Evolutionary conservation across 2,113 vertebrate species (phyloP).

Genomic region (Ciconia stormi): DNA sequence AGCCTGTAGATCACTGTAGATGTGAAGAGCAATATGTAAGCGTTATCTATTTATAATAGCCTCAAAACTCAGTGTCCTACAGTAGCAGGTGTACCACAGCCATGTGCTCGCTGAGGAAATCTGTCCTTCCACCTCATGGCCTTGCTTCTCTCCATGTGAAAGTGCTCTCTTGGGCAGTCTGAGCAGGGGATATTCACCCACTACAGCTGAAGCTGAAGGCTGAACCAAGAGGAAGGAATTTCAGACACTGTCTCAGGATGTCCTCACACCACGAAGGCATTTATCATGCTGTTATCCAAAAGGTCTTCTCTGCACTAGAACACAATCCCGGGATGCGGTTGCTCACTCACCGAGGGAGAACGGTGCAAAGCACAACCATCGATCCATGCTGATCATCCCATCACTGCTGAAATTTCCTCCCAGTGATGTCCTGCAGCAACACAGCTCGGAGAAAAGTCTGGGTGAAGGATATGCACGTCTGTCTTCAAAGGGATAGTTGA

Average conservation of each 20-base stretch:
- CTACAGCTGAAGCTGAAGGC: not conserved
- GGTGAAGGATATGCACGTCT: not conserved
- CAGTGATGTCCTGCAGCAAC: not conserved
- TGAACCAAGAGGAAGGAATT: not conserved
- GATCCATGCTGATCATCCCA: not conserved
- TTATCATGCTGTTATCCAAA: not conserved
- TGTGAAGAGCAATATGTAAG: not conserved
- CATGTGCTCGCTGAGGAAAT: not conserved
- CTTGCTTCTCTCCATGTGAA: not conserved
- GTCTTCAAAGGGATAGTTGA: not conserved
- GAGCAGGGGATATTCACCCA: not conserved
- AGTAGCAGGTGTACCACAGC: not conserved
- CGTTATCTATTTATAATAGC: not conserved
- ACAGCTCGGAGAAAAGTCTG: not conserved
- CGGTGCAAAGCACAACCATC: accelerated
- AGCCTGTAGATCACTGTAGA: not conserved
- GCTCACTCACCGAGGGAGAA: not conserved
- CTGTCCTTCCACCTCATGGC: not conserved
- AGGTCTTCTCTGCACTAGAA: not conserved
- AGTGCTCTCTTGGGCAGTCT: not conserved
- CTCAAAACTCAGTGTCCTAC: not conserved
- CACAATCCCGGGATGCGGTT: not conserved
- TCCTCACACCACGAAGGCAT: not conserved
- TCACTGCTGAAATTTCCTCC: not conserved
- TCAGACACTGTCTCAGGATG: not conserved